Evolutionary conservation across 2,113 vertebrate species (phyloP), one percentile per base, ranked within the genome.

Genomic region (Lynx canadensis): DNA sequence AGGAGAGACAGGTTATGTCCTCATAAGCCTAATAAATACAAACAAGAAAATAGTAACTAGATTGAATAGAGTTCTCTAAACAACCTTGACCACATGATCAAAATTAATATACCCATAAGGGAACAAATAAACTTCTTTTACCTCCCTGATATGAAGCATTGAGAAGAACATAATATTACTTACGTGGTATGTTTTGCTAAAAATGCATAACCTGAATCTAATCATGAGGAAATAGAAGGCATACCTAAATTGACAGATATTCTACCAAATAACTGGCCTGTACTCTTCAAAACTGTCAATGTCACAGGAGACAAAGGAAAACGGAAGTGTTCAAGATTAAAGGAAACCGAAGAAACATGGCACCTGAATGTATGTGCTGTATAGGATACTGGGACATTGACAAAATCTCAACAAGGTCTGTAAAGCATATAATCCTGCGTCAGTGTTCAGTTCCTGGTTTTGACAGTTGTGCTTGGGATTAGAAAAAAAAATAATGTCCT

Each of bases 231-330:
- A 71, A 15, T 12, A 68, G 25, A 57, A 66, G 80, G 60, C 29
- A 78, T 71, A 60, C 6, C 7, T 68, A 87, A 93, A 73, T 3
- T 11, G 48, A 80, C n/a, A 78, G 9, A 81, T 9, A 48, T 29
- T 81, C 78, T 60, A 29, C 60, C 87, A 71, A 91, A 93, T 65
- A 89, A 14, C 7, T 71, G 7, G 25, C 41, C 11, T 33, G 1
- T 19, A 63, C 15, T 48, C 63, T 94, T 93, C n/a, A 73, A 82
- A 95, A 95, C 69, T 57, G 18, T 71, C 76, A 90, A 1, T 78
- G 41, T 45, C 21, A 66, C n/a, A 5, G 84, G 84, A 88, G 41
- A 97, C 50, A 52, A 92, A 95, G 45, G 19, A 90, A 90, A 31
- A 31, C 1, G 15, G 19, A 94, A 14, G 15, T 29, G 13, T 45